Evolutionary conservation across 2,888 invertebrate species (phyloP).

Genomic region (Cataglyphis livida): DNA sequence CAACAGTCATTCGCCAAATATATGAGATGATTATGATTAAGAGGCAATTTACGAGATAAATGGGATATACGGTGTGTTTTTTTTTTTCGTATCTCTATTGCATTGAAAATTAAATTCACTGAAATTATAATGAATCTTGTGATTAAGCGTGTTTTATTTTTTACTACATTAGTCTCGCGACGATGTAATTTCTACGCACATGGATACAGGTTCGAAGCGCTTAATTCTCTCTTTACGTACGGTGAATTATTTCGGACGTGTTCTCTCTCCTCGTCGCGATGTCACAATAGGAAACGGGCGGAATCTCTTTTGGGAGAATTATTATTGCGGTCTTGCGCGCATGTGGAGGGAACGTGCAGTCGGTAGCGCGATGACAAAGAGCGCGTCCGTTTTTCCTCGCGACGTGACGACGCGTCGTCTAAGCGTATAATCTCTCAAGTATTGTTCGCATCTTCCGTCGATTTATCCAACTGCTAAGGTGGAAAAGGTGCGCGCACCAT

Average conservation of each 20-base stretch:
- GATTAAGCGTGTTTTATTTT: neutral
- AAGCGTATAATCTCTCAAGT: constrained; percentile 70
- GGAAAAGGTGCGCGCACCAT: constrained; percentile 37
- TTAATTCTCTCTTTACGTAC: constrained; percentile 34
- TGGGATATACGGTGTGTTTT: neutral
- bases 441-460: constrained; percentile 71
- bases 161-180: neutral
- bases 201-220: neutral
- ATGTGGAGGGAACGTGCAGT: constrained; percentile 25
- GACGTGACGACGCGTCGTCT: constrained; percentile 45
- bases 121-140: neutral
- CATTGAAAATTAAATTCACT: neutral
- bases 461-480: constrained; percentile 65
- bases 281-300: constrained; percentile 11
- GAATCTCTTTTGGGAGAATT: constrained; percentile 48
- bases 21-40: neutral
- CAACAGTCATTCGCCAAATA: neutral
- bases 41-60: neutral
- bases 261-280: neutral
- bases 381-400: constrained; percentile 25
- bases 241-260: constrained; percentile 43
- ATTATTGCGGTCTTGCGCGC: constrained; percentile 24
- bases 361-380: constrained; percentile 44
- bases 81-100: neutral
- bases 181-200: constrained; percentile 15